These are phyloP conservation scores for Neelides folsomi DNA, from an alignment of 2,888 invertebrate genomes.

Conservation along the genomic window DNA sequence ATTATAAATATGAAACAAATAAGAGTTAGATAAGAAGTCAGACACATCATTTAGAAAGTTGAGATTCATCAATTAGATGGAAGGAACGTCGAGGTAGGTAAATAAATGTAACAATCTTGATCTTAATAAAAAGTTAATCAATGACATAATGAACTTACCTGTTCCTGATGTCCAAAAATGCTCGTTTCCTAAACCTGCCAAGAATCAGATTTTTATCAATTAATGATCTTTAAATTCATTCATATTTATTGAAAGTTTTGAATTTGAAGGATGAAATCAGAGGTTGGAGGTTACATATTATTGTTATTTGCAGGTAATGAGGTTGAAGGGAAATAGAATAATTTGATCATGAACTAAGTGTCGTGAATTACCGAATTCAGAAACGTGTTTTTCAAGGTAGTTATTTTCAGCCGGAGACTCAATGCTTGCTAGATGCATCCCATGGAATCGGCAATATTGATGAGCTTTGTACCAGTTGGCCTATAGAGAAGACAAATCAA, in stretches of 20 bases:
- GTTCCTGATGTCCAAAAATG: conserved; percentile 48
- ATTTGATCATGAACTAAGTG: not conserved
- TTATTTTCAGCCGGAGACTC: conserved; percentile 82
- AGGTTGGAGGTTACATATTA: not conserved
- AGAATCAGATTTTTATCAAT: conserved; percentile 2
- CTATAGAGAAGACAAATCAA: conserved; percentile 43
- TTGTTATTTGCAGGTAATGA: not conserved
- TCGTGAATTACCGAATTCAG: conserved; percentile 58
- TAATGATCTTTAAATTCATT: not conserved
- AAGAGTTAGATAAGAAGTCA: no score
- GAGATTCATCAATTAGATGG: no score
- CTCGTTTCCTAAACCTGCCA: conserved; percentile 66
- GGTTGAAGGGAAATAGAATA: not conserved
- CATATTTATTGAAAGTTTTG: not conserved
- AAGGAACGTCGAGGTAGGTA: no score
- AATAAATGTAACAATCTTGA: no score
- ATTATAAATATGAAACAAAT: no score
- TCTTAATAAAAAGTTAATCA: no score
- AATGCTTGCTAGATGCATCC: conserved; percentile 82
- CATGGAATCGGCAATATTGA: conserved; percentile 83
- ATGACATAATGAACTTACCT: no score
- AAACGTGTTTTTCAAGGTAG: conserved; percentile 74
- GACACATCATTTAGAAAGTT: no score
- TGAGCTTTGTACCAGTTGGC: conserved; percentile 87
- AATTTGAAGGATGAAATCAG: not conserved